Conservation (phyloP, 30 jellyfish, hydroid and myxozoan genomes). For the Hydra vulgaris region DNA sequence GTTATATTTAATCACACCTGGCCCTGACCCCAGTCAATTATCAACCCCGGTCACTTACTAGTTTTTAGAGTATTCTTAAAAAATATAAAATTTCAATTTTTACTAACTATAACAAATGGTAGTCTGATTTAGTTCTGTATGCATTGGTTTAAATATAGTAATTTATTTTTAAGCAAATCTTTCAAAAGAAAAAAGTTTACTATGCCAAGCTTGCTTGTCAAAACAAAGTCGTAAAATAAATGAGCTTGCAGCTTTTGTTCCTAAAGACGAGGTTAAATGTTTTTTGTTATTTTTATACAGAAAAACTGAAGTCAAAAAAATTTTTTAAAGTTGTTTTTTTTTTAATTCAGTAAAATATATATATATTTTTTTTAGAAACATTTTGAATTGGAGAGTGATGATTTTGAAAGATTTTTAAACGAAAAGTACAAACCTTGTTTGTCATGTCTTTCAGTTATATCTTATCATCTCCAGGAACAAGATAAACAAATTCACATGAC, state of each 20-base stretch:
- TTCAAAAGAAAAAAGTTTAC: not conserved
- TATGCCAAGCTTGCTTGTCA: conserved; percentile 1
- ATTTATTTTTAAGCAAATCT: not conserved
- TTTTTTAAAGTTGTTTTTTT: not conserved
- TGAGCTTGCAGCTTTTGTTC: conserved; percentile 1
- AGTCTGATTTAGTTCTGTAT: too few relatives aligned
- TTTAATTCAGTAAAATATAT: not conserved
- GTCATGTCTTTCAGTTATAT: not conserved
- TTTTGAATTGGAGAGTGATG: conserved; percentile 4
- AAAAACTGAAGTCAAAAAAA: too few relatives aligned
- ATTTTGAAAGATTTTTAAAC: not conserved
- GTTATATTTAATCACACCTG: too few relatives aligned
- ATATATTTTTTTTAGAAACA: not conserved
- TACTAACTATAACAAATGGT: too few relatives aligned
- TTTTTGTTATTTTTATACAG: too few relatives aligned
- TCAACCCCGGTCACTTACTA: too few relatives aligned
- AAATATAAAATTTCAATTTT: too few relatives aligned
- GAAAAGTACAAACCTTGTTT: conserved; percentile 4
- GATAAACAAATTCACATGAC: not conserved
- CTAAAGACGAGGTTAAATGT: not conserved
- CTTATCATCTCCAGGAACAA: not conserved
- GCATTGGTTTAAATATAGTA: not conserved
- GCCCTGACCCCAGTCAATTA: too few relatives aligned
- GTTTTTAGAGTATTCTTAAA: too few relatives aligned
- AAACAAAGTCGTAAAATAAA: conserved; percentile 2